phyloP scores from a whole-genome alignment of 2,888 invertebrate species.

The Strigamia transsilvanica region DNA sequence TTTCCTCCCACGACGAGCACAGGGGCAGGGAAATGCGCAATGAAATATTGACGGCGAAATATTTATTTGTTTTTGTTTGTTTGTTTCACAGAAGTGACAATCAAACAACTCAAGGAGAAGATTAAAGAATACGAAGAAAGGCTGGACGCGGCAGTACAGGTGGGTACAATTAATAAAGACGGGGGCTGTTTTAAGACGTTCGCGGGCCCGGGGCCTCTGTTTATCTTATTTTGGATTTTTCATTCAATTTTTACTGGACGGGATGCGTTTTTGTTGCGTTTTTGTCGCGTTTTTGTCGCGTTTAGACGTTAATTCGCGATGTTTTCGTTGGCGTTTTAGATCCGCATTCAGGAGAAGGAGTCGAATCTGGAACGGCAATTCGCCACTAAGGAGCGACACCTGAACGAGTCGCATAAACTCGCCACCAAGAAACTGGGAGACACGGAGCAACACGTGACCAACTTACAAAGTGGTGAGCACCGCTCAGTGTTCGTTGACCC shows the following conservation, averaged over 20 bases:
- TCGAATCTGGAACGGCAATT: constrained; percentile 59
- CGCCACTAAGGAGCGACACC: constrained; percentile 64
- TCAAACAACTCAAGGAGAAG: constrained; percentile 67
- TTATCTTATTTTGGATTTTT: too few species aligned
- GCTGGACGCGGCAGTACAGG: constrained; percentile 63
- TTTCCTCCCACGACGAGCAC: constrained; percentile 32
- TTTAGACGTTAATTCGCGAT: background rate
- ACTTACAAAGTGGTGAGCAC: constrained; percentile 62
- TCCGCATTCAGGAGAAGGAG: constrained; percentile 61
- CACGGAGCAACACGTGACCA: constrained; percentile 64
- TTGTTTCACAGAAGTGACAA: constrained; percentile 64
- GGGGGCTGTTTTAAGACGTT: too few species aligned
- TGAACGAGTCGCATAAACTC: constrained; percentile 63
- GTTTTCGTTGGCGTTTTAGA: constrained; percentile 48
- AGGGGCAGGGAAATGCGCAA: background rate
- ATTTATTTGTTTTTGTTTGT: constrained; percentile 35
- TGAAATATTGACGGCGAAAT: constrained; percentile 1
- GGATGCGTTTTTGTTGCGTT: too few species aligned
- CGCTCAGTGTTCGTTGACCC: constrained; percentile 41
- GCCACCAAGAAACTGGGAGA: constrained; percentile 65
- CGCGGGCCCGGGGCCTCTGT: too few species aligned
- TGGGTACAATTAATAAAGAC: constrained; percentile 53
- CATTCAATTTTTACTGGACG: too few species aligned
- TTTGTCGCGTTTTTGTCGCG: background rate
- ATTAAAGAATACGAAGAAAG: constrained; percentile 66